Evolutionary conservation across 1,140 invertebrate genomes (phyloP).

Genomic region (Anoplolepis gracilipes): DNA sequence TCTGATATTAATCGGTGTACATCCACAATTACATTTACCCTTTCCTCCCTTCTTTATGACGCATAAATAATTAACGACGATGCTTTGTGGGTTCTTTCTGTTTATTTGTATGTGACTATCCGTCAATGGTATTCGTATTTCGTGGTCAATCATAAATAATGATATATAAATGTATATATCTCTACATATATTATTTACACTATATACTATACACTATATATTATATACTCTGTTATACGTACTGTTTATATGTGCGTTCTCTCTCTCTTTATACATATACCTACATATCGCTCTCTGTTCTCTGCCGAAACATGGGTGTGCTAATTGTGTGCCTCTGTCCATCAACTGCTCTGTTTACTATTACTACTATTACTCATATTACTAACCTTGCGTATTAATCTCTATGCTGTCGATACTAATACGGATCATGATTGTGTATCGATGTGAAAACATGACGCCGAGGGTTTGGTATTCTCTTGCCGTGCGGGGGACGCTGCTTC

Average conservation of each 20-base stretch:
- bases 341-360: constrained; percentile 82
- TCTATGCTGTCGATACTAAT: constrained; percentile 69
- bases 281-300: constrained; percentile 61
- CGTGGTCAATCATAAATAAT: constrained; percentile 12
- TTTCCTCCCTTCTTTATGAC: not conserved
- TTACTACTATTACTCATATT: constrained; percentile 61
- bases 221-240: constrained; percentile 40
- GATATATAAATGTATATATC: constrained; percentile 27
- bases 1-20: constrained; percentile 32
- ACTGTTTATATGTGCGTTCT: constrained; percentile 57
- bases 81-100: constrained; percentile 37
- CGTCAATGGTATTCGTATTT: constrained; percentile 5
- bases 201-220: constrained; percentile 16
- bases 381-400: constrained; percentile 74
- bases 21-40: not conserved
- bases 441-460: constrained; percentile 17
- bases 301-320: constrained; percentile 82
- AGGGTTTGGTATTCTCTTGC: constrained; percentile 20
- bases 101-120: constrained; percentile 19
- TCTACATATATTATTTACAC: constrained; percentile 7
- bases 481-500: constrained; percentile 36
- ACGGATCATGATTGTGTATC: constrained; percentile 38
- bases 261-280: constrained; percentile 50
- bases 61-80: constrained; percentile 54
- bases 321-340: constrained; percentile 85